Base-by-base conservation (phyloP, 2,888 invertebrate species). In the Phyllotreta striolata region DNA sequence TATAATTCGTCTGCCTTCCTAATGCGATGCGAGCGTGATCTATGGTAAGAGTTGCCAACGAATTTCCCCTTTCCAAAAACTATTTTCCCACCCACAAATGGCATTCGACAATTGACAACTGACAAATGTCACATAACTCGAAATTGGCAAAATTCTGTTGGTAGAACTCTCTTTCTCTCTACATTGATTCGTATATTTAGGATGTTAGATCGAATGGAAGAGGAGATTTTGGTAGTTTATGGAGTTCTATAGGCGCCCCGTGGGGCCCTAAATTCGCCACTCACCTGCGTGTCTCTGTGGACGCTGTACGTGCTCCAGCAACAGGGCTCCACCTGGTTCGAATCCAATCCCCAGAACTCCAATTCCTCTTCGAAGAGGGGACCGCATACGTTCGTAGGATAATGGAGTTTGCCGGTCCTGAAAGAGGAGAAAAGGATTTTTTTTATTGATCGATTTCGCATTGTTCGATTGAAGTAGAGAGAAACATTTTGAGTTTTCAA, bases 251-350 rank as follows among this genome's bases (percentile, higher is more conserved):
- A 41, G 10, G 41, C 6, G 9, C 1, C 10, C 37, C 8, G 10
- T 34, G 37, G 5, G 14, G 12, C 14, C 6, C 10, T 60, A 7
- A 60, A 60, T 35, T 12, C 24, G 10, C 10, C 51, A 46, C 80
- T 82, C 72, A 91, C 91, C 90, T 90, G 88, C 70, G 93, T 92
- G 77, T 91, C 91, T 78, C 92, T 87, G 82, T 92, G 92, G 81
- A 91, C 89, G 82, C 92, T 91, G 83, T 97, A 98, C 24, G 97
- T 98, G 84, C 96, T 97, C 97, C 97, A 98, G 83, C 97, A 97
- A 83, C 97, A 98, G 3, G 96, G 96, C 82, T 97, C 96, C 78
- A 98, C 96, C 85, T 97, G 96, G 86, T 97, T 96, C 70, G 96
- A 92, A 84, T 96, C 96, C 80, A 97, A 86, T 66, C 96, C 96